Evolutionary conservation across 2,113 vertebrate species (phyloP), one percentile per base, ranked within the genome.

Genomic region (Pagrus major): DNA sequence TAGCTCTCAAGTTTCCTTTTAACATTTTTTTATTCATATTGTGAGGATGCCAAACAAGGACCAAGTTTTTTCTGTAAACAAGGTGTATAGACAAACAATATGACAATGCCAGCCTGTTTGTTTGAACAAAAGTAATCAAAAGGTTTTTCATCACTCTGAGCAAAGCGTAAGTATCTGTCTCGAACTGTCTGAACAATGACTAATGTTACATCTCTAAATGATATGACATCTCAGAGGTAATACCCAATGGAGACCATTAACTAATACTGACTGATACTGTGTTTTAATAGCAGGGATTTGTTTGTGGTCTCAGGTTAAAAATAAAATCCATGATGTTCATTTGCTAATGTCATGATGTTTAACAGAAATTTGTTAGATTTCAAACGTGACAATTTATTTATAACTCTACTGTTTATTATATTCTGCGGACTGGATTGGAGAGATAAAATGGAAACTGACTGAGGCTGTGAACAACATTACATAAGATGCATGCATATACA

Each of bases 51-150:
- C 23, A 56, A 85, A 63, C 0, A 7, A 4, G n/a, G 5, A 60
- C 35, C 2, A 21, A 11, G 27, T 20, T 49, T 27, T 60, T 52
- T 72, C 37, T 74, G 39, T 0, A 55, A 66, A 66, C 14, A 41
- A 41, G 3, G 7, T 35, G 10, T 15, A 31, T 1, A 72, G 21
- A 20, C 18, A 55, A 67, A 68, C 47, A 44, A 14, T 20, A 23
- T 29, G n/a, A 39, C 58, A 70, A 59, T 31, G 6, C 18, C 3
- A 56, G 41, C 10, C 12, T 49, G 9, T 46, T 54, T 58, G 44
- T 65, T 80, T 64, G 55, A 79, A 63, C 42, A 49, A 71, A 70
- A 41, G 41, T 29, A 83, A 83, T 83, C 69, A 83, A 39, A 83
- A 63, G 37, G 67, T 20, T 23, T 81, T 74, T 67, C 25, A 81